Percentiles rank a stretch among this genome's conserved stretches.
These are phyloP conservation scores for Aspidiotus destructor DNA, from an alignment of 2,888 invertebrate species.

Conservation along the genomic window DNA sequence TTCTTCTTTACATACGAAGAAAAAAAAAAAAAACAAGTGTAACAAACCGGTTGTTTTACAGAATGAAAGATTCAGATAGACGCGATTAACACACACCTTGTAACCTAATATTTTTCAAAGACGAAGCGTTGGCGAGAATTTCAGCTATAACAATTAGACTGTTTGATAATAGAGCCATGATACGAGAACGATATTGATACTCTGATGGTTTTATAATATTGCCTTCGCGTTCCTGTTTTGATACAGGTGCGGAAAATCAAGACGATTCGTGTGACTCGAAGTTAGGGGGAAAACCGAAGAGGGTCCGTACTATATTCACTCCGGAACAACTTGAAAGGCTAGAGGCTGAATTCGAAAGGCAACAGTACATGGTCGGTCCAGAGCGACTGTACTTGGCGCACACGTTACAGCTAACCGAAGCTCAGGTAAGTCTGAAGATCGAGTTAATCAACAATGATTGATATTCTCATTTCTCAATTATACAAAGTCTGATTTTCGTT, in stretches of 20 bases:
- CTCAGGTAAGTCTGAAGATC: conserved; percentile 54
- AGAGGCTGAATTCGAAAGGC: conserved; percentile 88
- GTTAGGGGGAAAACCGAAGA: conserved; percentile 48
- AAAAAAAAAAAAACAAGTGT: not conserved
- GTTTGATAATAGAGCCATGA: conserved; percentile 18
- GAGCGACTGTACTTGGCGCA: conserved; percentile 86
- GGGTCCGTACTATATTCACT: conserved; percentile 92
- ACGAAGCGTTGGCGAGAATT: not conserved
- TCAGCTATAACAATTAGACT: too few species aligned
- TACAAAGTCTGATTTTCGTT: not conserved
- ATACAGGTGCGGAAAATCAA: conserved; percentile 28
- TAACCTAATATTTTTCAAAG: not conserved
- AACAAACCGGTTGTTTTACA: conserved; percentile 21
- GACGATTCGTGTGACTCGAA: conserved; percentile 18
- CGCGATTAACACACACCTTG: conserved; percentile 14
- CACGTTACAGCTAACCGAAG: conserved; percentile 74
- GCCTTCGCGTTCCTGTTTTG: not conserved
- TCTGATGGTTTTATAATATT: too few species aligned
- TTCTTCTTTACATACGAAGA: not conserved
- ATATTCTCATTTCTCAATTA: not conserved
- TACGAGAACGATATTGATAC: not conserved
- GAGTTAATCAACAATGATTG: not conserved
- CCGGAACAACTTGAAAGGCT: conserved; percentile 88
- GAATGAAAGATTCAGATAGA: conserved; percentile 14
- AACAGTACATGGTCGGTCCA: conserved; percentile 97